Percentiles rank a stretch among this genome's conserved stretches.
phyloP scores from a whole-genome alignment of 2,797 vertebrate genomes.

The Notolabrus celidotus region DNA sequence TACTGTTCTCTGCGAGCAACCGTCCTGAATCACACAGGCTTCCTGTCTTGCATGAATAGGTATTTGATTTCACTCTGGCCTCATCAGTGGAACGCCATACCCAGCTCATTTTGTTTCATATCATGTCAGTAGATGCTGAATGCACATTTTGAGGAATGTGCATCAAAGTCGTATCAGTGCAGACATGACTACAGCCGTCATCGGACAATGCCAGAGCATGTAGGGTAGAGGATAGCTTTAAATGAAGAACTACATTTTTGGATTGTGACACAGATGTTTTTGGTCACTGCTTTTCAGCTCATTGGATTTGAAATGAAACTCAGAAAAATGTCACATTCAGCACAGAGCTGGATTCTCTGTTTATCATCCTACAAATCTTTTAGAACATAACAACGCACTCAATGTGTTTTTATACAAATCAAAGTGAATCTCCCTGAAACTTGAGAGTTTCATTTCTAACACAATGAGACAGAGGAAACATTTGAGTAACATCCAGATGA shows the following conservation, averaged over 20 bases:
- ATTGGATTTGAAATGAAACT: constrained; percentile 29
- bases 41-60: constrained; percentile 92
- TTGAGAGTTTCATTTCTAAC: constrained; percentile 23
- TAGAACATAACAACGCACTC: neutral
- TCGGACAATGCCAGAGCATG: constrained; percentile 68
- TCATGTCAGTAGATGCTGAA: constrained; percentile 43
- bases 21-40: constrained; percentile 81
- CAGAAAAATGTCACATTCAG: constrained; percentile 1
- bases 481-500: neutral
- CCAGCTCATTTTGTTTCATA: constrained; percentile 56
- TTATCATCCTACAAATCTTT: neutral
- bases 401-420: neutral
- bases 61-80: constrained; percentile 84
- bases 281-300: constrained; percentile 13
- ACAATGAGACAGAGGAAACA: neutral
- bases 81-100: constrained; percentile 61
- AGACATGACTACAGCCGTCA: constrained; percentile 43
- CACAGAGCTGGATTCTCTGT: neutral
- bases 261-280: constrained; percentile 23
- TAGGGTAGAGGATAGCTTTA: neutral
- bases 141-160: constrained; percentile 70
- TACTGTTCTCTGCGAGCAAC: constrained; percentile 82
- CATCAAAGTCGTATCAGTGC: constrained; percentile 42
- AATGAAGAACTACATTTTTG: constrained; percentile 4
- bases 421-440: constrained; percentile 1